Base-by-base conservation (phyloP, 2,113 vertebrate genomes). In the Cavia porcellus region DNA sequence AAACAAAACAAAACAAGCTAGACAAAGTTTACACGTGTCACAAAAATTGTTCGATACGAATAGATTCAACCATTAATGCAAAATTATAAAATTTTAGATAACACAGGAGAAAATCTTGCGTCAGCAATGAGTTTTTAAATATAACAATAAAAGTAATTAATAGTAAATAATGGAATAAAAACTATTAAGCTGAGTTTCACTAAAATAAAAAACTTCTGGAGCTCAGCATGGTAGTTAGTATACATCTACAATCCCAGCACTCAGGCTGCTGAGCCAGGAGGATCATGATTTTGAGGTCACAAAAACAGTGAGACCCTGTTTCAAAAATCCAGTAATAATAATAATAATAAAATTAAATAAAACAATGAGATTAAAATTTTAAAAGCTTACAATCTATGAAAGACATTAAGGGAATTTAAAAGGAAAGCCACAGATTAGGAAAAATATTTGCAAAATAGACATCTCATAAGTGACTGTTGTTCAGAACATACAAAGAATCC, bases 201-300 rank as follows among this genome's bases (percentile, higher is more conserved):
- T 74, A 93, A 91, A 93, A 66, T 59, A 50, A 42, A 90, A 90
- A 96, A 57, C 52, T 87, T 92, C 55, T 57, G 17, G 55, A 57
- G 55, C 55, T 57, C 4, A 57, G 47, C 30, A 52, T 32, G 15
- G 30, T 32, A 52, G 75, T 14, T 32, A 52, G 75, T 14, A 28
- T 12, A 28, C 24, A 47, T 14, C 47, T 35, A 17, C 19, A 52
- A 80, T 80, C 19, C 50, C 17, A 80, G 30, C 50, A 80, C 30
- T 80, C 25, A 79, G 75, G 28, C 7, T 30, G 75, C 75, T 30
- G 25, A 17, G 75, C 28, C 25, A 50, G 45, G 28, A 50, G 28
- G 45, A 30, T 50, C 13, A 17, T 3, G 7, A 79, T 14, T 8
- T 50, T 79, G 75, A 32, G 45, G 28, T 79, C 6, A 47, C 45